Base-by-base conservation (phyloP, 2,888 invertebrate species). In the Hirtodrosophila trivittata region DNA sequence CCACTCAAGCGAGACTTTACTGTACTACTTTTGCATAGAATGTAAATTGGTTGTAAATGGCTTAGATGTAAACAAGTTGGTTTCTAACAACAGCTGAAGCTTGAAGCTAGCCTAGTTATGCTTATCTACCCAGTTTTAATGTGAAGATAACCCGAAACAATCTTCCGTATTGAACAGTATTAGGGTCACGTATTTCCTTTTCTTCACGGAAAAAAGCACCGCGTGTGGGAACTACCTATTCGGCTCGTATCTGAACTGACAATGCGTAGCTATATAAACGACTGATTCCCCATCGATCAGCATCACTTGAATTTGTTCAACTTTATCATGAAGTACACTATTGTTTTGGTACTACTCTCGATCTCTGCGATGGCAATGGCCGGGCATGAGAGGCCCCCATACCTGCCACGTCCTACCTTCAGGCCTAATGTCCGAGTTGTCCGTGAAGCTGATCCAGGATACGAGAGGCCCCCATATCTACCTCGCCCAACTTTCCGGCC, bases 321-420 rank as follows among this genome's bases (percentile, higher is more conserved):
- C 9, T n/a, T 1, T 1, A 14, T 1, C 26, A 70, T 69, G 65
- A 64, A 64, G 13, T 55, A 33, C 42, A 10, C 54, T 26, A 51
- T 70, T 39, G 3, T 35, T 32, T 1, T 68, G 6, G 33, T 68
- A 9, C 35, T 69, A 12, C 7, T 70, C 3, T 38, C 54, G 6
- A 12, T 69, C 54, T 43, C 26, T 7, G 65, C 30, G 1, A 16
- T 70, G 70, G 42, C 54, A 3, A 13, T 28, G 45, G 67, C 41
- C 12, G 55, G 35, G 0, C 21, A 69, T 6, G 63, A 54, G 7
- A 38, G 33, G 25, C 56, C 41, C 0, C 49, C 56, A 18, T 52
- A 62, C 21, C 49, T 37, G 14, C 60, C 60, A 9, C 28, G 52
- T 0, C 60, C 66, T 9, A 54, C 66, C 5, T 56, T 49, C 13